Percentiles rank a stretch among this genome's conserved stretches.
Evolutionary conservation across 2,113 vertebrate species (phyloP).

Genomic region (Notarius lentiginosus): DNA sequence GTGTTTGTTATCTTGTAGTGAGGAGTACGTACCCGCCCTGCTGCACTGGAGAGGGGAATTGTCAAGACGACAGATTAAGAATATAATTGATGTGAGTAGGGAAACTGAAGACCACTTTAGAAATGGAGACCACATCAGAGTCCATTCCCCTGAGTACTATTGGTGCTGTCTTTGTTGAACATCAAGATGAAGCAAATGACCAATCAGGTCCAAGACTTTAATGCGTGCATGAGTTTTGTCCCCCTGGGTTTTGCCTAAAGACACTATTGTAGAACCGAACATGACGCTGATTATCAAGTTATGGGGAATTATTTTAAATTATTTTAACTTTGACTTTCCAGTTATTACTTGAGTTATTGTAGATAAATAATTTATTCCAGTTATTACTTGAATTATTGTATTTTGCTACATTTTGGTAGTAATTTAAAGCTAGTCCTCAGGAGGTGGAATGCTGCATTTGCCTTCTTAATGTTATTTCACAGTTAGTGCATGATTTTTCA

Average conservation of each 20-base stretch:
- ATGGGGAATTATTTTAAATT: not conserved
- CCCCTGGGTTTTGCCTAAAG: not conserved
- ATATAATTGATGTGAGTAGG: conserved; percentile 50
- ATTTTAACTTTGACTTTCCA: not conserved
- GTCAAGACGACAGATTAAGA: not conserved
- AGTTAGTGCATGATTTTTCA: not conserved
- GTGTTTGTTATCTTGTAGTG: conserved; percentile 39
- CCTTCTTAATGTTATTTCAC: not conserved
- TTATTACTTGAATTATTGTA: not conserved
- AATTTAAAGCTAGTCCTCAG: not conserved
- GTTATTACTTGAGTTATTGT: not conserved
- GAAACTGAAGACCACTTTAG: not conserved
- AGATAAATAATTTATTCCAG: not conserved
- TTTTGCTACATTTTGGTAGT: not conserved
- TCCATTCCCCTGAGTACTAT: not conserved
- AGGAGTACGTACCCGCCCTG: conserved; percentile 44
- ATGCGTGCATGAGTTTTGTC: not conserved
- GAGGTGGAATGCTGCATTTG: not conserved
- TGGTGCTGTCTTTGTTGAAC: conserved; percentile 29
- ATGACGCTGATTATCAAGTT: not conserved
- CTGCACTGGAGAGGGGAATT: conserved; percentile 59
- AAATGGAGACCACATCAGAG: not conserved
- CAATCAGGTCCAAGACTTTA: not conserved
- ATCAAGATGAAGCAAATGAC: not conserved
- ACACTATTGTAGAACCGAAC: not conserved